A percentile compares a stretch with the other conserved stretches of the same genome.
Conservation (phyloP, 2,113 vertebrate species). For the Atrichornis clamosus region DNA sequence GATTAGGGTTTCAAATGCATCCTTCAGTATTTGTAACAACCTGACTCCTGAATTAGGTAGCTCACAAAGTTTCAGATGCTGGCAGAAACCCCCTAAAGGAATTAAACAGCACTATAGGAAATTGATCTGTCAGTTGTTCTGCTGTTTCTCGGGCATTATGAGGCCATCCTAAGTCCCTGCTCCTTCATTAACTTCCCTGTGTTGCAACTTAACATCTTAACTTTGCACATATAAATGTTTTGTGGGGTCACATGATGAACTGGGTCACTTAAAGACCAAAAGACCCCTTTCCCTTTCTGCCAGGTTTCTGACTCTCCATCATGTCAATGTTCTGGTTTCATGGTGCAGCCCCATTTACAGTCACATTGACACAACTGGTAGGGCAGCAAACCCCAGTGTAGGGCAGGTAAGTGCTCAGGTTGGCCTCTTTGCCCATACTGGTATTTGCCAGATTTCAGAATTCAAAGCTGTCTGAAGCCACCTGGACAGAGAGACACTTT, state of each 20-base stretch:
- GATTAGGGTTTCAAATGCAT: background rate
- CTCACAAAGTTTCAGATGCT: background rate
- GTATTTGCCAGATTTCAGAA: background rate
- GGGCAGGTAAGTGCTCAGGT: background rate
- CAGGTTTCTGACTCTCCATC: background rate
- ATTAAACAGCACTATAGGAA: background rate
- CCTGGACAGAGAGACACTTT: background rate
- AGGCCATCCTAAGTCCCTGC: background rate
- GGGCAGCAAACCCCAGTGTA: background rate
- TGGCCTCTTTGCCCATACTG: background rate
- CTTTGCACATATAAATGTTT: background rate
- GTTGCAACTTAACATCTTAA: background rate
- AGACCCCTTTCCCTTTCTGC: background rate
- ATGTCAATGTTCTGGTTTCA: background rate
- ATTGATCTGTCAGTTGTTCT: background rate
- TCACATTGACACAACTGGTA: background rate
- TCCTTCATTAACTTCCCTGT: background rate
- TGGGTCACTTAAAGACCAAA: background rate
- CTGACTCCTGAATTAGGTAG: background rate
- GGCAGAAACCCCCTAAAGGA: background rate
- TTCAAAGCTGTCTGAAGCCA: background rate
- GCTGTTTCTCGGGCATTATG: background rate
- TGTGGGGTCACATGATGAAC: background rate
- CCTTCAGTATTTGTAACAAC: background rate
- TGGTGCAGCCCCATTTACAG: background rate